A percentile compares a stretch with the other conserved stretches of the same genome.
phyloP scores from a whole-genome alignment of 2,113 vertebrate genomes.

The Chaetura pelagica region DNA sequence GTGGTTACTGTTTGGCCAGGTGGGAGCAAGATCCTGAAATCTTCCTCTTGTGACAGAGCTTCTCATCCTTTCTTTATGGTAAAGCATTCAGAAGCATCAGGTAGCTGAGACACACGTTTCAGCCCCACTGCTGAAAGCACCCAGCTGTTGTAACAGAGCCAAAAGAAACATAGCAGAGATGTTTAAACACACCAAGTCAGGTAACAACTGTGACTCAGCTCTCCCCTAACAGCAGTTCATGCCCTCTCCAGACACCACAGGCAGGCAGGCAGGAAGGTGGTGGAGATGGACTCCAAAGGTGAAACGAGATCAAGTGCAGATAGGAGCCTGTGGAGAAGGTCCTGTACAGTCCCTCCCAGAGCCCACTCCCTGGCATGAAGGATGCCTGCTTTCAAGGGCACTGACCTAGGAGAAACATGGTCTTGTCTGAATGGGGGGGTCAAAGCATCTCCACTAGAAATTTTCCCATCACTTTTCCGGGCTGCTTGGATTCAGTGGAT shows the following conservation, averaged over 20 bases:
- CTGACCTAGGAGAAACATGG: background rate
- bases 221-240: background rate
- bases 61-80: background rate
- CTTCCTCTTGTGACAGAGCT: background rate
- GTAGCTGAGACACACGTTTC: background rate
- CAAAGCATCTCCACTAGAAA: background rate
- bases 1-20: background rate
- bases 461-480: background rate
- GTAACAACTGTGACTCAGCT: background rate
- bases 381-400: background rate
- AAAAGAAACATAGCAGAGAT: background rate
- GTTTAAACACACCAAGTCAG: background rate
- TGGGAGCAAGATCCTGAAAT: background rate
- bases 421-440: background rate
- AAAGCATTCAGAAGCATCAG: background rate
- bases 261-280: background rate
- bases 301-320: fast-evolving
- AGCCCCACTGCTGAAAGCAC: background rate
- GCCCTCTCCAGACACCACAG: background rate
- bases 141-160: background rate
- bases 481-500: background rate
- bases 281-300: background rate
- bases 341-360: background rate
- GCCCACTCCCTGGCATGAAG: background rate
- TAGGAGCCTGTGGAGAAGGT: background rate